A percentile compares a stretch with the other conserved stretches of the same genome.
phyloP scores from a whole-genome alignment of 2,113 vertebrate species.

The Panthera uncia region DNA sequence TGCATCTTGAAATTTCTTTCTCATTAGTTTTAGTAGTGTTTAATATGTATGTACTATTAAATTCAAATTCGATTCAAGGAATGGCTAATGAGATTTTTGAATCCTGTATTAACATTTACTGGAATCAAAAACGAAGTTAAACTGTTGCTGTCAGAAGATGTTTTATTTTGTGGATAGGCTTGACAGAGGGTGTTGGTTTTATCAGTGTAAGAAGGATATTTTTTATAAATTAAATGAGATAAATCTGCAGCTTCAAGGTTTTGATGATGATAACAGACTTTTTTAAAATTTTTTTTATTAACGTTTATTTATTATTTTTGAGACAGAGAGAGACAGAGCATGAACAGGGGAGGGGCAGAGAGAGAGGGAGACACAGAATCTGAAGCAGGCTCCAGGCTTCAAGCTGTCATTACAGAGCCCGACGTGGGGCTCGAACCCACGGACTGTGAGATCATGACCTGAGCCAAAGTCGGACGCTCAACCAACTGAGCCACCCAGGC shows the following conservation, averaged over 20 bases:
- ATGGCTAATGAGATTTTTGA: slow-evolving; percentile 38
- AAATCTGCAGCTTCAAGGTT: slow-evolving; percentile 19
- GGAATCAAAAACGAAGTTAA: slow-evolving; percentile 50
- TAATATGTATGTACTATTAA: slow-evolving; percentile 55
- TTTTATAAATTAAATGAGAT: slow-evolving; percentile 32
- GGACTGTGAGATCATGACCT: too few species aligned
- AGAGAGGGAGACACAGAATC: too few species aligned
- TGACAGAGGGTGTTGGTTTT: not conserved
- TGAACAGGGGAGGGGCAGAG: too few species aligned
- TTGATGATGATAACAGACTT: not conserved
- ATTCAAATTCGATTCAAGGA: slow-evolving; percentile 51
- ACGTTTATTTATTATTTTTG: too few species aligned
- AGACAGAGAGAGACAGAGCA: too few species aligned
- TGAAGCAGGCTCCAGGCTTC: too few species aligned
- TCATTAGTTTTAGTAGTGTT: slow-evolving; percentile 14
- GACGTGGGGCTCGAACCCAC: too few species aligned
- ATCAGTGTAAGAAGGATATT: not conserved
- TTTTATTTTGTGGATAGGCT: not conserved
- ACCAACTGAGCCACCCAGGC: too few species aligned
- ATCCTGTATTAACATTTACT: slow-evolving; percentile 39
- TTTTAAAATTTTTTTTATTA: too few species aligned
- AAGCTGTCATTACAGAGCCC: too few species aligned
- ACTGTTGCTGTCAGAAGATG: not conserved
- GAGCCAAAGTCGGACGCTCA: too few species aligned
- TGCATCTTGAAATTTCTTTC: slow-evolving; percentile 42